Evolutionary conservation across 1,140 invertebrate species (phyloP).

Genomic region (Trachymyrmex cornetzi): DNA sequence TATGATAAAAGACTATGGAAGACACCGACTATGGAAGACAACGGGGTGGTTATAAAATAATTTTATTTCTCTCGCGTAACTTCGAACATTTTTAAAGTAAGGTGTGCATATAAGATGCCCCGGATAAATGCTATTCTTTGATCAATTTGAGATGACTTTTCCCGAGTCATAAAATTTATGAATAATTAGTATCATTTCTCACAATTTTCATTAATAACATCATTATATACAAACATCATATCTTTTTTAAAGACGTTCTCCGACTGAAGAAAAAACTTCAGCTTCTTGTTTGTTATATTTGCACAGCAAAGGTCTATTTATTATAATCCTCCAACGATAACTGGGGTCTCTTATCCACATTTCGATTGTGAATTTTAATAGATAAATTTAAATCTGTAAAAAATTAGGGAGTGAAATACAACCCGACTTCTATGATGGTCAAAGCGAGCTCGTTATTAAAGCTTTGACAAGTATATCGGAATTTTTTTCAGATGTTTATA

Average conservation of each 20-base stretch:
- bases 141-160: conserved; percentile 2
- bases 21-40: background rate
- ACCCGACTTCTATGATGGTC: no score
- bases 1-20: conserved; percentile 52
- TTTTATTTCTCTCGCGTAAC: conserved; percentile 48
- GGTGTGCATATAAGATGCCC: background rate
- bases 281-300: no score
- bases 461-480: no score
- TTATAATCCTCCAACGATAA: no score
- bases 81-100: conserved; percentile 10
- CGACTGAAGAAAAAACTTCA: no score
- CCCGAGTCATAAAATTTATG: background rate
- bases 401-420: no score
- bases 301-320: background rate
- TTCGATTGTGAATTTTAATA: no score
- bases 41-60: conserved; percentile 49
- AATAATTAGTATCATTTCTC: background rate
- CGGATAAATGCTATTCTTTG: background rate
- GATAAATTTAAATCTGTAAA: no score
- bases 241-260: background rate
- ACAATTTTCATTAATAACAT: background rate
- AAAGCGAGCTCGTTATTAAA: no score
- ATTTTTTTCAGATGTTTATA: no score
- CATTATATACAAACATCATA: background rate
- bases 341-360: no score